Evolutionary conservation across 2,888 invertebrate species (phyloP).

Genomic region (Actias luna): DNA sequence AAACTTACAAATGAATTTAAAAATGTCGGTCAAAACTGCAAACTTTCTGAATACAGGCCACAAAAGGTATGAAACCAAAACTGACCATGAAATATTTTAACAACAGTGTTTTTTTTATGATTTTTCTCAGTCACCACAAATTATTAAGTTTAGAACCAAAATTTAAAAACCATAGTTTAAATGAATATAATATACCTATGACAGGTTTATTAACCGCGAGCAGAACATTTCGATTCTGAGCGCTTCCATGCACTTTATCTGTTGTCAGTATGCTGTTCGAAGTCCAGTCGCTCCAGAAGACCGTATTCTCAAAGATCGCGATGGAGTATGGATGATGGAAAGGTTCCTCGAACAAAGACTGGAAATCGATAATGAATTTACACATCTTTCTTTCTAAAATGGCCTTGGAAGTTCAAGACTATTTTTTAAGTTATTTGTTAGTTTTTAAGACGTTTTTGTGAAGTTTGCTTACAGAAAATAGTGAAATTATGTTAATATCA

Average conservation of each 20-base stretch:
- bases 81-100: too few relatives aligned
- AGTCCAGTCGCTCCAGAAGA: conserved; percentile 96
- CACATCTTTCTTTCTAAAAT: background rate
- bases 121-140: too few relatives aligned
- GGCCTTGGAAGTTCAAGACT: background rate
- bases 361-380: conserved; percentile 17
- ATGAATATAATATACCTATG: conserved; percentile 42
- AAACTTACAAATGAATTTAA: too few relatives aligned
- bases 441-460: too few relatives aligned
- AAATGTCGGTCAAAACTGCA: too few relatives aligned
- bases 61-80: too few relatives aligned
- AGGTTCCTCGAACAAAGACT: conserved; percentile 72
- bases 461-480: too few relatives aligned
- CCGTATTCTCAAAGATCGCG: conserved; percentile 91
- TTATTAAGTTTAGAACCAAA: background rate
- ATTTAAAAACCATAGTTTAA: too few relatives aligned
- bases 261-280: conserved; percentile 88
- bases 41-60: too few relatives aligned
- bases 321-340: conserved; percentile 92
- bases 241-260: conserved; percentile 84
- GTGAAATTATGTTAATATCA: too few relatives aligned
- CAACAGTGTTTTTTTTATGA: too few relatives aligned
- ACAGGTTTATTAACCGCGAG: conserved; percentile 43
- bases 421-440: too few relatives aligned
- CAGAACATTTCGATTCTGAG: conserved; percentile 43